A percentile compares a stretch with the other conserved stretches of the same genome.
phyloP scores from a whole-genome alignment of 1,140 invertebrate species.

The Musca domestica region DNA sequence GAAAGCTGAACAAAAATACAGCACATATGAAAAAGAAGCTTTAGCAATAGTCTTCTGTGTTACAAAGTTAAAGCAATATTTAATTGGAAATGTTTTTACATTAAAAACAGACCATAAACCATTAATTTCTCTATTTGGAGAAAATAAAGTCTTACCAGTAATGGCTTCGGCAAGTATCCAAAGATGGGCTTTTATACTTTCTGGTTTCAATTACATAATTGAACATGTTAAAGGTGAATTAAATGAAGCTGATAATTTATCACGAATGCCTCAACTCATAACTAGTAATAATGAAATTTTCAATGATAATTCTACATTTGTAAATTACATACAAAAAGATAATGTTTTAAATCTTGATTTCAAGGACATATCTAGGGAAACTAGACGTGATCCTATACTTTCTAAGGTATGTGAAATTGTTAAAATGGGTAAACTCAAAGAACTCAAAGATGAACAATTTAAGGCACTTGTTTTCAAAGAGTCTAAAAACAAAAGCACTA shows the following conservation, averaged over 20 bases:
- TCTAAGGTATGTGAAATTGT: constrained; percentile 25
- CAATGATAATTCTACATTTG: constrained; percentile 5
- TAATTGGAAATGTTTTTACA: constrained; percentile 57
- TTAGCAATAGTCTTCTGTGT: constrained; percentile 58
- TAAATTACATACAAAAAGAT: constrained; percentile 19
- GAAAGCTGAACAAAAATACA: constrained; percentile 55
- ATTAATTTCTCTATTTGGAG: constrained; percentile 53
- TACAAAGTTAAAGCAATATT: constrained; percentile 58
- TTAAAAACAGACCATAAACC: constrained; percentile 58
- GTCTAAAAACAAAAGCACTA: constrained; percentile 17
- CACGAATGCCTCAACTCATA: constrained; percentile 18
- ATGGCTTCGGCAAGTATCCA: constrained; percentile 46
- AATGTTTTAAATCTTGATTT: constrained; percentile 16
- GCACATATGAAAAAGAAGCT: constrained; percentile 59
- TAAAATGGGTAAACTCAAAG: constrained; percentile 14
- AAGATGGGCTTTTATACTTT: constrained; percentile 46
- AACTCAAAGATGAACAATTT: constrained; percentile 23
- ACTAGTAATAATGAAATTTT: not conserved
- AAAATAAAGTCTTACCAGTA: constrained; percentile 40
- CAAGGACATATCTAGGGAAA: constrained; percentile 24
- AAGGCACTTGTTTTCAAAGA: constrained; percentile 26
- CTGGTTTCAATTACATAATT: constrained; percentile 47
- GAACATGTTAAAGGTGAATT: constrained; percentile 33
- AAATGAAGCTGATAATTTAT: constrained; percentile 26
- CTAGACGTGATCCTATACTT: constrained; percentile 25